phyloP scores from a whole-genome alignment of 1,140 invertebrate genomes.

The Agrypnia vestita region DNA sequence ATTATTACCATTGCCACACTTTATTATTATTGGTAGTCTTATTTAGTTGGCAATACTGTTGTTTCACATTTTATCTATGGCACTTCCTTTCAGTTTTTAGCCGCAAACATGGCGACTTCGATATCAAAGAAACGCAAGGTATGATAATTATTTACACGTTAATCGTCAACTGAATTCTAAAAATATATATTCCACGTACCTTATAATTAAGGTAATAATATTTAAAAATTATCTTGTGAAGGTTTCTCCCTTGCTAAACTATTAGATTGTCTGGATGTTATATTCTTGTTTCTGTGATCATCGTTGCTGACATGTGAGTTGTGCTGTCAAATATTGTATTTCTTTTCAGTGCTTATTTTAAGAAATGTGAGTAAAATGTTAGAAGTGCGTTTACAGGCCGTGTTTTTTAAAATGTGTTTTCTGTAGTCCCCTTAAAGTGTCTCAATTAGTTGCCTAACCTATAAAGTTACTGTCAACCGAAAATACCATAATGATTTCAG shows the following conservation, averaged over 20 bases:
- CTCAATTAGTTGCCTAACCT: conserved; percentile 5
- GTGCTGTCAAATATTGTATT: conserved; percentile 35
- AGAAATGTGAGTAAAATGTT: neutral
- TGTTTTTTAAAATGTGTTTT: neutral
- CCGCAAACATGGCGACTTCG: conserved; percentile 68
- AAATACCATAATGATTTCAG: no score
- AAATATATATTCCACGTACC: conserved; percentile 10
- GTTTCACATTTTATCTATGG: conserved; percentile 26
- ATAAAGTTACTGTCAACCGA: conserved; percentile 20
- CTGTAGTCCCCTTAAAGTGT: neutral
- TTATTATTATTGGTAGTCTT: no score
- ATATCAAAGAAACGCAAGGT: conserved; percentile 74
- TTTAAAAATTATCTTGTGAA: conserved; percentile 5
- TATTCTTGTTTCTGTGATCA: conserved; percentile 29
- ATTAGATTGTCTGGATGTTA: conserved; percentile 46
- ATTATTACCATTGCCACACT: no score
- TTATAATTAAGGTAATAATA: neutral
- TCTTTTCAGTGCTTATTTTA: neutral
- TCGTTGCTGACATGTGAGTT: conserved; percentile 33
- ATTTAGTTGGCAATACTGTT: no score
- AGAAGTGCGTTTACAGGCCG: neutral
- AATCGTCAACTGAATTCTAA: conserved; percentile 11
- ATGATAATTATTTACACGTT: conserved; percentile 57
- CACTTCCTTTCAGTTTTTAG: conserved; percentile 59
- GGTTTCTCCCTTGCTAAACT: conserved; percentile 24